Percentiles rank a stretch among this genome's conserved stretches.
These are phyloP conservation scores for Pogonus chalceus DNA, from an alignment of 1,140 invertebrate species.

Conservation along the genomic window DNA sequence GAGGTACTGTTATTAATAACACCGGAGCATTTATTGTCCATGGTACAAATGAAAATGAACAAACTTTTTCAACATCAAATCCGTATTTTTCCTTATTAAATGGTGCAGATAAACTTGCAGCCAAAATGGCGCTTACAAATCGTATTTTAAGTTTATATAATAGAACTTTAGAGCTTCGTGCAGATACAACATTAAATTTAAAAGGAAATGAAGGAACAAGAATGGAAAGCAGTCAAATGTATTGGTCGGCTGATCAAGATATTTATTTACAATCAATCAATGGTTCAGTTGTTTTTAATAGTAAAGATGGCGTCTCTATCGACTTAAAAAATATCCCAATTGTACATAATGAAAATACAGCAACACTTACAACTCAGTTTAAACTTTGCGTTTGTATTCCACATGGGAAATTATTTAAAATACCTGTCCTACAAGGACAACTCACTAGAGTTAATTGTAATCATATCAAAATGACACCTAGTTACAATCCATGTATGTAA, in stretches of 20 bases:
- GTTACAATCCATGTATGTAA: slow-evolving; percentile 60
- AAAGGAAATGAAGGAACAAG: slow-evolving; percentile 55
- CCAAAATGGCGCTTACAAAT: slow-evolving; percentile 57
- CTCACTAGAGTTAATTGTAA: slow-evolving; percentile 49
- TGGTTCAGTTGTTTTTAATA: slow-evolving; percentile 60
- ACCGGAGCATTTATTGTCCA: slow-evolving; percentile 51
- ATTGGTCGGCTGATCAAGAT: slow-evolving; percentile 66
- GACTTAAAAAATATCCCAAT: slow-evolving; percentile 64
- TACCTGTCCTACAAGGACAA: slow-evolving; percentile 50
- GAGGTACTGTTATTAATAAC: slow-evolving; percentile 54
- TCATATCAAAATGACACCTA: slow-evolving; percentile 47
- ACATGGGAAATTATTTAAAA: slow-evolving; percentile 65
- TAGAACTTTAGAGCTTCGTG: slow-evolving; percentile 53
- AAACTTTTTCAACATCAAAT: slow-evolving; percentile 60
- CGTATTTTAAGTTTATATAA: slow-evolving; percentile 63
- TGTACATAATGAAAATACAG: slow-evolving; percentile 39
- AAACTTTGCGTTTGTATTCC: slow-evolving; percentile 86
- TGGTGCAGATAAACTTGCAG: slow-evolving; percentile 55
- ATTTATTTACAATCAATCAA: slow-evolving; percentile 69
- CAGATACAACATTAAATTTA: slow-evolving; percentile 44
- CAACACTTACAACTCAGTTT: slow-evolving; percentile 50
- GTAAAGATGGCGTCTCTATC: slow-evolving; percentile 57
- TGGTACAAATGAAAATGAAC: slow-evolving; percentile 39
- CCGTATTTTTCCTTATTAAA: slow-evolving; percentile 61
- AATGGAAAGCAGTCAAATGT: slow-evolving; percentile 51